phyloP scores from a whole-genome alignment of 2,888 invertebrate species.

The Alloplasta piceator region DNA sequence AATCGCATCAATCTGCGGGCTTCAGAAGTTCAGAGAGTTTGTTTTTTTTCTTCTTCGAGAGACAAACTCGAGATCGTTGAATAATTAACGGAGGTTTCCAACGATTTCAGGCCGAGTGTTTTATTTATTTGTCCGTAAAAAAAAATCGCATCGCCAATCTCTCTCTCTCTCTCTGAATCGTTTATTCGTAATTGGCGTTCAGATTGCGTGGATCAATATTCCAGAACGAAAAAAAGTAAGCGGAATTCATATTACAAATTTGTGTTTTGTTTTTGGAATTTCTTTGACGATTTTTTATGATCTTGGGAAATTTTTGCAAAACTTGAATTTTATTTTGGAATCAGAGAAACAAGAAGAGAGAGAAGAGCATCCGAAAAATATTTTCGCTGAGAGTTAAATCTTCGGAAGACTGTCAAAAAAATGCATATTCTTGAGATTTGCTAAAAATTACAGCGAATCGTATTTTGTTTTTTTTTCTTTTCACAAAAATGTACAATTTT shows the following conservation, averaged over 20 bases:
- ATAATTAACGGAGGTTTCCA: not conserved
- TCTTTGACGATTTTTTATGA: too few species aligned
- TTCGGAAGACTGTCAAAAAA: conserved; percentile 41
- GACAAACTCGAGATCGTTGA: conserved; percentile 23
- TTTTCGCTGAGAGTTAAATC: not conserved
- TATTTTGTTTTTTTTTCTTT: not conserved
- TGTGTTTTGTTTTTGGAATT: too few species aligned
- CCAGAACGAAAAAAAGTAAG: not conserved
- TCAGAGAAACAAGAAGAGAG: too few species aligned
- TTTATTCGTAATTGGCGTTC: too few species aligned
- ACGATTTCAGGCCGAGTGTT: too few species aligned
- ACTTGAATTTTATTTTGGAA: too few species aligned
- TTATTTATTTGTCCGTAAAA: not conserved
- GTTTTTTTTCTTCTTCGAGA: conserved; percentile 6
- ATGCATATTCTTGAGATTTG: not conserved
- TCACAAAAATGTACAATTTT: conserved; percentile 11
- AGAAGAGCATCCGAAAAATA: not conserved
- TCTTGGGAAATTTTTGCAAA: too few species aligned
- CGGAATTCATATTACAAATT: too few species aligned
- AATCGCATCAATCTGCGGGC: conserved; percentile 59
- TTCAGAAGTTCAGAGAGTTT: conserved; percentile 32
- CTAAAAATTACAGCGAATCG: conserved; percentile 33
- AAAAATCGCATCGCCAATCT: not conserved
- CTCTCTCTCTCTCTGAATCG: too few species aligned
- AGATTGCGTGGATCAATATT: too few species aligned